phyloP scores from a whole-genome alignment of 2,797 vertebrate genomes.

The Harpagifer antarcticus region DNA sequence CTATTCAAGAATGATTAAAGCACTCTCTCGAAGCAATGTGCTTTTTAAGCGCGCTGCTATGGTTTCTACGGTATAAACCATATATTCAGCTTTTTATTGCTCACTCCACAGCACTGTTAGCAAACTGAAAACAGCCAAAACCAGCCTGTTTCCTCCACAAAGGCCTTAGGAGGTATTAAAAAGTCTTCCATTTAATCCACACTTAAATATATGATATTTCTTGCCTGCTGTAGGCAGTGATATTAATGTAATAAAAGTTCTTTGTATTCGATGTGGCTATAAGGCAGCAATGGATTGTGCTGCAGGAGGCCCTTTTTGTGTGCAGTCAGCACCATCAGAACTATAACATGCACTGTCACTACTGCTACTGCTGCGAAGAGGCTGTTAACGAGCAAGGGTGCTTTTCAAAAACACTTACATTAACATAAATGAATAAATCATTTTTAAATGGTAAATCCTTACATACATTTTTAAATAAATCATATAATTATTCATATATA shows the following conservation, averaged over 20 bases:
- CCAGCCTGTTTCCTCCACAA: background rate
- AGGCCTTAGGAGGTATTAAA: background rate
- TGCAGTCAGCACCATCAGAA: background rate
- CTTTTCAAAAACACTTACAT: background rate
- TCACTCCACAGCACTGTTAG: background rate
- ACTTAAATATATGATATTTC: background rate
- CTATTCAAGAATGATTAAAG: background rate
- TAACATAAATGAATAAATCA: background rate
- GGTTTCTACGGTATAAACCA: background rate
- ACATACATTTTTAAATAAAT: background rate
- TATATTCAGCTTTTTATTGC: background rate
- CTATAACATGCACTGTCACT: background rate
- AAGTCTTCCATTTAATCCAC: background rate
- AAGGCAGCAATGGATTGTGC: background rate
- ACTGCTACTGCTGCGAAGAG: background rate
- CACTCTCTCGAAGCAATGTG: background rate
- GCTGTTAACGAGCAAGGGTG: background rate
- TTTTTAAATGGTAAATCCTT: background rate
- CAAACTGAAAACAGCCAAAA: background rate
- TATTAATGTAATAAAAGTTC: background rate
- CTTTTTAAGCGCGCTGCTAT: background rate
- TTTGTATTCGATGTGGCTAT: background rate
- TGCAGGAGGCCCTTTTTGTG: conserved; percentile 7
- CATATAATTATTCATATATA: background rate
- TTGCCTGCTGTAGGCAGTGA: background rate